Evolutionary conservation across 2,888 invertebrate species (phyloP).

Genomic region (Parochlus steinenii): DNA sequence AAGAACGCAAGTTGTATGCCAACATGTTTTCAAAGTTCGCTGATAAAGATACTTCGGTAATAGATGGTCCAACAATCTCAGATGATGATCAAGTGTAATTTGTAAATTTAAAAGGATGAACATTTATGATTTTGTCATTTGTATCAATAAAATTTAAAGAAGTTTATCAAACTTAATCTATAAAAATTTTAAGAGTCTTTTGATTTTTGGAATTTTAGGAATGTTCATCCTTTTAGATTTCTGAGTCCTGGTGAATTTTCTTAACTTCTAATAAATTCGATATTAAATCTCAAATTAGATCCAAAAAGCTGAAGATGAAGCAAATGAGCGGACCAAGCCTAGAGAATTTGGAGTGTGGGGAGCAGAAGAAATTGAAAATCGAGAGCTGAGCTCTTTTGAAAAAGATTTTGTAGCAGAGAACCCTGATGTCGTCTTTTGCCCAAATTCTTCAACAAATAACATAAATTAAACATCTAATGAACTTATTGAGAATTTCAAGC

Average conservation of each 20-base stretch:
- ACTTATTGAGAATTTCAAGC: too few relatives aligned
- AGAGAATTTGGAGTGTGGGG: slow-evolving; percentile 4
- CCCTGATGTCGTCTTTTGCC: slow-evolving; percentile 1
- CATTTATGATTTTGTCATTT: too few relatives aligned
- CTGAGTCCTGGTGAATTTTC: too few relatives aligned
- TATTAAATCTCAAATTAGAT: background rate
- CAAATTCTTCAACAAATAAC: background rate
- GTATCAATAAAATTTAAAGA: too few relatives aligned
- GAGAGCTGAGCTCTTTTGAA: too few relatives aligned
- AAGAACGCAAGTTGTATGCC: slow-evolving; percentile 75
- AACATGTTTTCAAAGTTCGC: slow-evolving; percentile 94
- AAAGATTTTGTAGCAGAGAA: slow-evolving; percentile 8
- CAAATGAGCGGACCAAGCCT: background rate
- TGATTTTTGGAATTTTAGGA: too few relatives aligned
- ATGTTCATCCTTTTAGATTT: too few relatives aligned
- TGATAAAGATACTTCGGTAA: slow-evolving; percentile 59
- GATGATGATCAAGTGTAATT: background rate
- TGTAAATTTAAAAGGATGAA: too few relatives aligned
- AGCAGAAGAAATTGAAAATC: slow-evolving; percentile 6
- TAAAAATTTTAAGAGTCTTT: background rate
- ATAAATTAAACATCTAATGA: too few relatives aligned
- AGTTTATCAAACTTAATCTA: background rate
- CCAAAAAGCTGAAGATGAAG: slow-evolving; percentile 2
- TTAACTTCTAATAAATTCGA: background rate
- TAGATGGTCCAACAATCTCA: background rate